Evolutionary conservation across 2,888 invertebrate genomes (phyloP).

Genomic region (Corythucha ciliata): DNA sequence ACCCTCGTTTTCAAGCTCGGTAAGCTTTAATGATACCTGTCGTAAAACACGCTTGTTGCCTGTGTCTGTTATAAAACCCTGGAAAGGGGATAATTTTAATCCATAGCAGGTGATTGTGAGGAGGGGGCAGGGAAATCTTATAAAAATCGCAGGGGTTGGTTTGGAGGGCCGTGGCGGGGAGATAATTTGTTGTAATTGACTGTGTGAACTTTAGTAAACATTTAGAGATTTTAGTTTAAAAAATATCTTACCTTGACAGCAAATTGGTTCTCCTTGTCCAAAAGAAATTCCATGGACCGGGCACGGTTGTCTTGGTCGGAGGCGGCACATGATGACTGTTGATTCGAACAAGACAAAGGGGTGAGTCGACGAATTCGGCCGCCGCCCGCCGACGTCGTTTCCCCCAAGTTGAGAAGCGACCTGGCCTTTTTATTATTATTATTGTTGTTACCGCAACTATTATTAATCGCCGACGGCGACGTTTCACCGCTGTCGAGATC

Average conservation of each 20-base stretch:
- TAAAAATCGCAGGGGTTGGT: too few species aligned
- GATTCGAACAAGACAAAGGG: too few species aligned
- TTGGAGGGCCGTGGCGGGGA: too few species aligned
- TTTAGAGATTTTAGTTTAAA: neutral
- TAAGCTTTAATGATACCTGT: too few species aligned
- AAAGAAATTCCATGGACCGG: slow-evolving; percentile 91
- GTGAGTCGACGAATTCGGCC: too few species aligned
- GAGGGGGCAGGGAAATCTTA: too few species aligned
- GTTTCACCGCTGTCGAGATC: slow-evolving; percentile 59
- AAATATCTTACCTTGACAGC: slow-evolving; percentile 58
- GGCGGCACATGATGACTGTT: slow-evolving; percentile 47
- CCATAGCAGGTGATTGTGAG: too few species aligned
- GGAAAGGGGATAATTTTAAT: too few species aligned
- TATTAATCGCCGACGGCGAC: slow-evolving; percentile 41
- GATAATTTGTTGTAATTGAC: too few species aligned
- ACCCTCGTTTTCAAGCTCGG: too few species aligned
- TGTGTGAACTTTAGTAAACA: neutral
- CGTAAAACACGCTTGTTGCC: too few species aligned
- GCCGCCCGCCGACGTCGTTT: slow-evolving; percentile 42
- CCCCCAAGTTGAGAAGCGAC: slow-evolving; percentile 55
- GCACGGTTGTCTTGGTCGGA: slow-evolving; percentile 41
- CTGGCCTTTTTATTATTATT: slow-evolving; percentile 48
- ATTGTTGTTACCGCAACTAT: neutral
- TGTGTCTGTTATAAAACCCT: too few species aligned
- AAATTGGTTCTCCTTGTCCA: slow-evolving; percentile 85